A percentile compares a stretch with the other conserved stretches of the same genome.
These are phyloP conservation scores for Gyrodactylus salaris DNA, from an alignment of 1,140 invertebrate species.

Conservation along the genomic window DNA sequence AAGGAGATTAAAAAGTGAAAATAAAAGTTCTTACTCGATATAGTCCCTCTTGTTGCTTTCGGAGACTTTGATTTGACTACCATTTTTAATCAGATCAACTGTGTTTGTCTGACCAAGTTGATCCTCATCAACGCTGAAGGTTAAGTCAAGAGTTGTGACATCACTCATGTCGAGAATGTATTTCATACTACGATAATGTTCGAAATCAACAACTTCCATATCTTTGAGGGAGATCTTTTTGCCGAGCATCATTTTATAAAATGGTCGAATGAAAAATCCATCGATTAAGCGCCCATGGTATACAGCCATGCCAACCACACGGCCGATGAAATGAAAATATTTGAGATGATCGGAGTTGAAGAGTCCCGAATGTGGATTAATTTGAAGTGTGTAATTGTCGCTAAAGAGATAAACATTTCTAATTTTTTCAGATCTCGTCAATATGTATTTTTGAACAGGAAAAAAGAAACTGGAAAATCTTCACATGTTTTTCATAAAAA, in stretches of 20 bases:
- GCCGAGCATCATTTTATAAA: constrained; percentile 96
- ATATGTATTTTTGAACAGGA: too few relatives aligned
- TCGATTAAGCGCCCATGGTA: constrained; percentile 86
- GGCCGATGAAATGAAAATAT: constrained; percentile 93
- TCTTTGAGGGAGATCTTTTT: constrained; percentile 71
- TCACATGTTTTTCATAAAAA: too few relatives aligned
- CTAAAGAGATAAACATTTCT: constrained; percentile 21
- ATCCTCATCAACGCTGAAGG: constrained; percentile 77
- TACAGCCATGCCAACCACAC: constrained; percentile 85
- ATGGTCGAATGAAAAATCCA: constrained; percentile 76
- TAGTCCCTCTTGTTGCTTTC: constrained; percentile 87
- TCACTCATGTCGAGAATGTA: constrained; percentile 71
- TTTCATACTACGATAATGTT: constrained; percentile 82
- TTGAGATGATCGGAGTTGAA: constrained; percentile 83
- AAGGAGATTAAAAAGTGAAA: too few relatives aligned
- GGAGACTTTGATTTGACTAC: constrained; percentile 53
- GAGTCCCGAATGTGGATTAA: constrained; percentile 75
- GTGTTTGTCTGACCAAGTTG: constrained; percentile 68
- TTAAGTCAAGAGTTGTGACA: constrained; percentile 59
- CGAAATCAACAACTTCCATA: constrained; percentile 85
- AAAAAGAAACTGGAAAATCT: too few relatives aligned
- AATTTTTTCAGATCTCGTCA: background rate
- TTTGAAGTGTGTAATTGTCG: constrained; percentile 94
- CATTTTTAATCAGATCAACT: constrained; percentile 54
- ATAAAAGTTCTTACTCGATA: constrained; percentile 40